phyloP scores from a whole-genome alignment of 2,113 vertebrate species.

The Tretioscincus oriximinensis region DNA sequence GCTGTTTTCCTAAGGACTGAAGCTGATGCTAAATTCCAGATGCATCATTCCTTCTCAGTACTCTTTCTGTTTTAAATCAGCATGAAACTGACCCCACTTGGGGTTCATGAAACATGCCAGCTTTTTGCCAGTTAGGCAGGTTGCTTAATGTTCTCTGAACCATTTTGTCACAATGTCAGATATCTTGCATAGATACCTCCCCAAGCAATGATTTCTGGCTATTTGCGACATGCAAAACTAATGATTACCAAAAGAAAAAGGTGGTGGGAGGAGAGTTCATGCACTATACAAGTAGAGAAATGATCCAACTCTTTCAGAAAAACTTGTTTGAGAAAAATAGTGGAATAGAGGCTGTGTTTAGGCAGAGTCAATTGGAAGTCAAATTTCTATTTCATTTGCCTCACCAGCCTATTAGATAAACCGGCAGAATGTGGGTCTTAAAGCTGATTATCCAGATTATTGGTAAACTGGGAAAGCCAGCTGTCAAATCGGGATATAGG shows the following conservation, averaged over 20 bases:
- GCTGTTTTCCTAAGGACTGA: constrained; percentile 8
- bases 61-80: not conserved
- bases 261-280: not conserved
- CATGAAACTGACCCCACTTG: not conserved
- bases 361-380: no score
- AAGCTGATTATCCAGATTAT: no score
- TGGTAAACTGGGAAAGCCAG: no score
- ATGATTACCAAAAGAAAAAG: not conserved
- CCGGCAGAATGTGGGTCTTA: no score
- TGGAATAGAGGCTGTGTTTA: no score
- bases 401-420: no score
- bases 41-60: not conserved
- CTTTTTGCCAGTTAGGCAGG: constrained; percentile 16
- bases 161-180: constrained; percentile 21
- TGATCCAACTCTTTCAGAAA: no score
- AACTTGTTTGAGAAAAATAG: no score
- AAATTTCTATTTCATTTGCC: no score
- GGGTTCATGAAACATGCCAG: not conserved
- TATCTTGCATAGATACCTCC: constrained; percentile 10
- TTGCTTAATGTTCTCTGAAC: not conserved
- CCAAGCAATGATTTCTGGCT: not conserved
- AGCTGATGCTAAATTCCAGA: not conserved
- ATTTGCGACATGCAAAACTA: not conserved
- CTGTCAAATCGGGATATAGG: no score
- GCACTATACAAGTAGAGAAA: not conserved